These are phyloP conservation scores for Scomber japonicus DNA, from an alignment of 2,113 vertebrate species.

Conservation along the genomic window DNA sequence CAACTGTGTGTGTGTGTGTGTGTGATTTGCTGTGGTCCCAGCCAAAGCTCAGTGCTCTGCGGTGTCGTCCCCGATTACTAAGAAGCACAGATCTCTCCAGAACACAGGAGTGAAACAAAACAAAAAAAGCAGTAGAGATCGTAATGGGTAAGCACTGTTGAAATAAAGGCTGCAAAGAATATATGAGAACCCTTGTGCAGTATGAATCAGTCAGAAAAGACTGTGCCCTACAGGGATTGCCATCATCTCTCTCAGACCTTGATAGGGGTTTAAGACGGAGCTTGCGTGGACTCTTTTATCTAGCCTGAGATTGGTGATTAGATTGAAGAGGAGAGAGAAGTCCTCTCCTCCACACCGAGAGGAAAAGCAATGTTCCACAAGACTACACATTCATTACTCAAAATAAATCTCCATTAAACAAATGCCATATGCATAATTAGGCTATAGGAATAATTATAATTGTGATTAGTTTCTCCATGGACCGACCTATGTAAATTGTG, in stretches of 20 bases:
- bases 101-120: constrained; percentile 20
- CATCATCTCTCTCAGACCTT: constrained; percentile 64
- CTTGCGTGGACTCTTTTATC: constrained; percentile 61
- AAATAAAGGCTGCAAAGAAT: constrained; percentile 55
- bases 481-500: constrained; percentile 74
- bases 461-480: constrained; percentile 78
- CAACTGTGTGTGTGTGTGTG: constrained; percentile 3
- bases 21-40: constrained; percentile 61
- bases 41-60: constrained; percentile 36
- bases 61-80: constrained; percentile 45
- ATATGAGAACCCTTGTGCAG: constrained; percentile 58
- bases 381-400: constrained; percentile 84
- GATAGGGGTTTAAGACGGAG: constrained; percentile 58
- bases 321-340: constrained; percentile 63
- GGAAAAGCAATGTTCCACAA: constrained; percentile 84
- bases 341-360: constrained; percentile 54
- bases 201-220: constrained; percentile 47
- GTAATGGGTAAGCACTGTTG: constrained; percentile 1
- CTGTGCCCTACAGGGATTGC: constrained; percentile 55
- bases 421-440: constrained; percentile 82
- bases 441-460: constrained; percentile 81
- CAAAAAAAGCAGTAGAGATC: constrained; percentile 17
- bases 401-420: constrained; percentile 85
- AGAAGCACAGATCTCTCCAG: constrained; percentile 41
- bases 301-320: constrained; percentile 69